phyloP scores from a whole-genome alignment of 1,140 invertebrate species.

The Laupala kohalensis region DNA sequence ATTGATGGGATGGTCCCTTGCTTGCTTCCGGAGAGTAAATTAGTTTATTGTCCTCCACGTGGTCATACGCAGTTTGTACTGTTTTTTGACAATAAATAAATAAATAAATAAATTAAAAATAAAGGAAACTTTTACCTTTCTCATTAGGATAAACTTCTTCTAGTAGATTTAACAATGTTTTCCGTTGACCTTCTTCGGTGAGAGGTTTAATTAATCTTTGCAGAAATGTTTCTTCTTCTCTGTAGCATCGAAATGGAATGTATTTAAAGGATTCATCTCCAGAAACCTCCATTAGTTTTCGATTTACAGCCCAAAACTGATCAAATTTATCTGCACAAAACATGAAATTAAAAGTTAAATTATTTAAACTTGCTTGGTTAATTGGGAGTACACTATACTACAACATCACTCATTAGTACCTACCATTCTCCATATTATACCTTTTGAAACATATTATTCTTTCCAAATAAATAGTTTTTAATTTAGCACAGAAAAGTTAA shows the following conservation, averaged over 20 bases:
- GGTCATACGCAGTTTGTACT: no score
- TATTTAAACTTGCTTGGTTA: no score
- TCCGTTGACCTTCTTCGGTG: slow-evolving; percentile 55
- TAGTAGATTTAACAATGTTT: slow-evolving; percentile 57
- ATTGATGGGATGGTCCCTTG: no score
- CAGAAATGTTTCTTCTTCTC: slow-evolving; percentile 49
- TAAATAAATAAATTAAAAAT: background rate
- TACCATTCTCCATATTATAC: no score
- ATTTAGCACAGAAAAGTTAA: no score
- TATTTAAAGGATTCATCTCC: slow-evolving; percentile 73
- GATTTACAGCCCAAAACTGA: slow-evolving; percentile 96
- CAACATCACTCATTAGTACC: no score
- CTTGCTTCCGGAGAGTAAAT: no score
- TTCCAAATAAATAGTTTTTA: no score
- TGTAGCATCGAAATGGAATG: slow-evolving; percentile 84
- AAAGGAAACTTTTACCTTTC: background rate
- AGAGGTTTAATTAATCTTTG: slow-evolving; percentile 67
- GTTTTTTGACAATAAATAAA: background rate
- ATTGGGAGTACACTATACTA: no score
- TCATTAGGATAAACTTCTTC: slow-evolving; percentile 52
- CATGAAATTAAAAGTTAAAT: no score
- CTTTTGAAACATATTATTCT: no score
- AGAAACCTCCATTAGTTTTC: slow-evolving; percentile 80
- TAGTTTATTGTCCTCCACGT: no score
- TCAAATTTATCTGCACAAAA: slow-evolving; percentile 82